Percentiles rank a stretch among this genome's conserved stretches.
phyloP scores from a whole-genome alignment of 2,797 vertebrate genomes.

The Allobates femoralis region DNA sequence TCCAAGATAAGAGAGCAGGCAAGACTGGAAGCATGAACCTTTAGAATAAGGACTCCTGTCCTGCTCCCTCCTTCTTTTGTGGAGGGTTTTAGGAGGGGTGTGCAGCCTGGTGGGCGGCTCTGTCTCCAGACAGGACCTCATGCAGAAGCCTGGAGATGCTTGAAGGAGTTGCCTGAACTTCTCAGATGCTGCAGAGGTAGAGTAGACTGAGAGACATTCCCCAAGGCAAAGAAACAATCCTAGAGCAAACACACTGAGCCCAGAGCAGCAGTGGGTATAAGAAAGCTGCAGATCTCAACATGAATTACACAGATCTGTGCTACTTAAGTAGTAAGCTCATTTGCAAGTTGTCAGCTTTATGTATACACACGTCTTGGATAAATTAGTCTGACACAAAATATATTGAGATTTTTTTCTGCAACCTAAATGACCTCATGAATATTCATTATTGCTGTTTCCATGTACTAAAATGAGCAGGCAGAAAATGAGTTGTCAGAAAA shows the following conservation, averaged over 20 bases:
- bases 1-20: slow-evolving; percentile 52
- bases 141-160: slow-evolving; percentile 42
- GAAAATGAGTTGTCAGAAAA: neutral
- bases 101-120: slow-evolving; percentile 56
- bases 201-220: slow-evolving; percentile 17
- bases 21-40: slow-evolving; percentile 57
- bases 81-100: slow-evolving; percentile 50
- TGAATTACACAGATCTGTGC: neutral
- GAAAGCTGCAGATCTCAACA: slow-evolving; percentile 5
- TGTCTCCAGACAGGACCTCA: slow-evolving; percentile 30
- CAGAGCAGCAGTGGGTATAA: slow-evolving; percentile 29
- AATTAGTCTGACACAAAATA: neutral
- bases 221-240: slow-evolving; percentile 21
- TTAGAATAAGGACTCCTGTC: slow-evolving; percentile 52
- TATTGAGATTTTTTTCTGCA: neutral
- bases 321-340: slow-evolving; percentile 11
- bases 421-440: neutral
- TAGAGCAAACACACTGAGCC: neutral
- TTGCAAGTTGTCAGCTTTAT: neutral
- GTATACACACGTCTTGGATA: neutral
- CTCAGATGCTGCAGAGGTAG: slow-evolving; percentile 18
- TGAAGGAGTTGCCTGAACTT: slow-evolving; percentile 4
- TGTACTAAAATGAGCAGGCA: neutral
- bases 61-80: slow-evolving; percentile 51
- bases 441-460: neutral